phyloP scores from a whole-genome alignment of 2,888 invertebrate species.

The Apamea sordens region DNA sequence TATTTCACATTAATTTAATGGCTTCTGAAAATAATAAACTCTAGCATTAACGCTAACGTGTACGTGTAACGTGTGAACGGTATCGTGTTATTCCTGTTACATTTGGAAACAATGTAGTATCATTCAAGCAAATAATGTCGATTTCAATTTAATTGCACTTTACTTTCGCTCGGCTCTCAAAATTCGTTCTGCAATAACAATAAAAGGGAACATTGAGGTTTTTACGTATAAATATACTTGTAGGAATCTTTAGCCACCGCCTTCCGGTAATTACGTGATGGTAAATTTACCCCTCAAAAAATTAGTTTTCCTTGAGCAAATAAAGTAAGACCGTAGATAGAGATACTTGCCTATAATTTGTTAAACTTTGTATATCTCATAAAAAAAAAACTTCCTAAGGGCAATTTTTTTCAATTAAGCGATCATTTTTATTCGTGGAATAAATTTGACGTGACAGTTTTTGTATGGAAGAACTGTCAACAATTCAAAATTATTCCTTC shows the following conservation, averaged over 20 bases:
- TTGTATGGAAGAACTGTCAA: too few relatives aligned
- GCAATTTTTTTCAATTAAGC: too few relatives aligned
- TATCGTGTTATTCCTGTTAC: conserved; percentile 1
- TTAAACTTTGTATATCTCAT: too few relatives aligned
- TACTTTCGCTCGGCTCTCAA: conserved; percentile 47
- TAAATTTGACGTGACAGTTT: too few relatives aligned
- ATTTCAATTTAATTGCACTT: conserved; percentile 53
- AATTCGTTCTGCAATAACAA: conserved; percentile 72
- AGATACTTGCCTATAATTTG: too few relatives aligned
- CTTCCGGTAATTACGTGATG: conserved; percentile 70
- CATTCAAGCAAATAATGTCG: conserved; percentile 27
- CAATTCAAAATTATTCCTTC: too few relatives aligned
- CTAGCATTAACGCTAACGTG: neutral
- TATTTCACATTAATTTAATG: neutral
- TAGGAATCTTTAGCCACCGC: conserved; percentile 66
- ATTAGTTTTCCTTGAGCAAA: conserved; percentile 40
- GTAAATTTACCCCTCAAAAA: conserved; percentile 69
- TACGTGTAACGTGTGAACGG: too few relatives aligned
- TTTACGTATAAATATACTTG: conserved; percentile 70
- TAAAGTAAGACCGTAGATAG: neutral
- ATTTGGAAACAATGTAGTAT: conserved; percentile 18
- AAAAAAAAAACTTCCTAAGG: too few relatives aligned
- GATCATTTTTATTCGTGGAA: too few relatives aligned
- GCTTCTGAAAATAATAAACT: conserved; percentile 1
- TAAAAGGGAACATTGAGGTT: conserved; percentile 74